phyloP scores from a whole-genome alignment of 2,888 invertebrate species.

The Desoria tigrina region DNA sequence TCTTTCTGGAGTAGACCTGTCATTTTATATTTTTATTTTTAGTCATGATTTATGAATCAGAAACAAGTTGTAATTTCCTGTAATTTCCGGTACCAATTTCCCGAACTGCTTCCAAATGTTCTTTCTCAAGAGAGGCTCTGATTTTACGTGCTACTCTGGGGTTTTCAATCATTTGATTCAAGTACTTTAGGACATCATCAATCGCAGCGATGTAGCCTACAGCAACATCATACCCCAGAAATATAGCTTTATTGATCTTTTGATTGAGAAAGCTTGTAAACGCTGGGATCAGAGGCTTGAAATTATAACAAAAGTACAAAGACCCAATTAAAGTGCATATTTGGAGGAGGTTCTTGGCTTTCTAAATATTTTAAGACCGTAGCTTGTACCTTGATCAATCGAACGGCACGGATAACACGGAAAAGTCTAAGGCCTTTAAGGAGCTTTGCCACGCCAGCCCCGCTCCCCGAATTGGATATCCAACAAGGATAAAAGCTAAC shows the following conservation, averaged over 20 bases:
- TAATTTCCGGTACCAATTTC: slow-evolving; percentile 61
- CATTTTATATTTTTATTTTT: no score
- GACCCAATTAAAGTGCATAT: no score
- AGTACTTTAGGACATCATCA: slow-evolving; percentile 63
- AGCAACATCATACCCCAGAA: slow-evolving; percentile 66
- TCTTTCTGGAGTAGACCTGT: slow-evolving; percentile 62
- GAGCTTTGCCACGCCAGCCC: slow-evolving; percentile 58
- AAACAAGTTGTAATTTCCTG: no score
- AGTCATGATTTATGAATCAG: background rate
- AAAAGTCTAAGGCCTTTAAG: slow-evolving; percentile 60
- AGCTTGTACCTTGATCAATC: slow-evolving; percentile 59
- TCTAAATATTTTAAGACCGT: no score
- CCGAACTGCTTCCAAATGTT: slow-evolving; percentile 60
- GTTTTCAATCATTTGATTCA: slow-evolving; percentile 61
- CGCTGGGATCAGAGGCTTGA: slow-evolving; percentile 60
- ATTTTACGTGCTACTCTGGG: slow-evolving; percentile 56
- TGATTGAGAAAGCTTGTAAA: slow-evolving; percentile 62
- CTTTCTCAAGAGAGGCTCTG: slow-evolving; percentile 49
- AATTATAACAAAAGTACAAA: no score
- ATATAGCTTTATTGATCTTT: slow-evolving; percentile 63
- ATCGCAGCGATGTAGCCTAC: slow-evolving; percentile 66
- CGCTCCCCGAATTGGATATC: no score
- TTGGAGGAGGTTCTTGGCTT: no score
- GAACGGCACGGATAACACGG: slow-evolving; percentile 59
- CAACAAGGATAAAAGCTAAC: slow-evolving; percentile 15